These are phyloP conservation scores for Silurus aristotelis DNA, from an alignment of 2,797 vertebrate species.

Conservation along the genomic window DNA sequence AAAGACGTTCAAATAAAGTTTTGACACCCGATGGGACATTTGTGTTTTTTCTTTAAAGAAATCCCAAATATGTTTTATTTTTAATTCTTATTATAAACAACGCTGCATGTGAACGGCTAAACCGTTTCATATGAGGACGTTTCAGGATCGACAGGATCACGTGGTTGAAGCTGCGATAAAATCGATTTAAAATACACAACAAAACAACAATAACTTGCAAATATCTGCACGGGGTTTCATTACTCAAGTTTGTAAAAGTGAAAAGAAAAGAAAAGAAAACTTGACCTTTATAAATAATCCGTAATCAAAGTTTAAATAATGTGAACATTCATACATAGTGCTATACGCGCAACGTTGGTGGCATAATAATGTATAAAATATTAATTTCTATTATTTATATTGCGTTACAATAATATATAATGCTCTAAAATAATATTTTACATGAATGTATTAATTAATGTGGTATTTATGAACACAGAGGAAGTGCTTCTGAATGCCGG, in stretches of 20 bases:
- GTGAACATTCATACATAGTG: neutral
- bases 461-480: neutral
- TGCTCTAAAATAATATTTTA: neutral
- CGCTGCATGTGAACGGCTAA: neutral
- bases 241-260: neutral
- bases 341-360: neutral
- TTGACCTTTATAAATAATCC: neutral
- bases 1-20: neutral
- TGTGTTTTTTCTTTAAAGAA: neutral
- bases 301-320: neutral
- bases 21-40: neutral
- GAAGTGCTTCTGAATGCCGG: conserved; percentile 6
- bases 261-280: neutral
- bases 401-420: neutral
- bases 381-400: neutral
- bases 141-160: neutral
- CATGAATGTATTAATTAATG: too few relatives aligned
- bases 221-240: neutral
- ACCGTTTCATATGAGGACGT: neutral
- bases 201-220: neutral
- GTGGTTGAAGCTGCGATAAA: neutral
- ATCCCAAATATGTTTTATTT: neutral
- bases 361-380: neutral
- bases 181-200: neutral
- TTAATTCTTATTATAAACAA: neutral